Conservation (phyloP, 2,797 vertebrate species). For the Heteromormyrus szaboi region DNA sequence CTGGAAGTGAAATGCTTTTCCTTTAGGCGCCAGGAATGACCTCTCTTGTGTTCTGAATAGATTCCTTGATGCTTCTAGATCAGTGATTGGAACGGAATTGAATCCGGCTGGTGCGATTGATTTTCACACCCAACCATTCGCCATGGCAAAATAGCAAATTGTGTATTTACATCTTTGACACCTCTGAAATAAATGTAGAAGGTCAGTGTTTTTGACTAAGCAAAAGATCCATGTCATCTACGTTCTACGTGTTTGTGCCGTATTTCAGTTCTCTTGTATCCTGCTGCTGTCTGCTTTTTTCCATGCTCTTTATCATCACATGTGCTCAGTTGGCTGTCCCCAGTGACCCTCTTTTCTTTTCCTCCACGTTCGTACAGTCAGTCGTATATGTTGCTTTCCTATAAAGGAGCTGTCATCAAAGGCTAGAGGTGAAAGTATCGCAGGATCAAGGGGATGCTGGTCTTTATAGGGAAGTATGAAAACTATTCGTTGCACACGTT, state of each 20-base stretch:
- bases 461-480: slow-evolving; percentile 36
- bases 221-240: neutral
- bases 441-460: slow-evolving; percentile 17
- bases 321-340: neutral
- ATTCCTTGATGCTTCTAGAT: neutral
- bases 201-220: neutral
- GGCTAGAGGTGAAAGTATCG: neutral
- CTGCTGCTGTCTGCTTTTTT: no score
- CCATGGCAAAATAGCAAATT: neutral
- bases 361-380: neutral
- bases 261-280: neutral
- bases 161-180: neutral
- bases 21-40: neutral
- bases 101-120: neutral
- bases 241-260: neutral
- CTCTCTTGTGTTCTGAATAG: neutral
- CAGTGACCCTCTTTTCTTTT: neutral
- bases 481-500: slow-evolving; percentile 43
- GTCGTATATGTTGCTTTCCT: slow-evolving; percentile 16
- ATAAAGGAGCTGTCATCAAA: slow-evolving; percentile 39
- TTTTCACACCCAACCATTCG: neutral
- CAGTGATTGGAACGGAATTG: neutral
- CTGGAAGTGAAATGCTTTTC: neutral
- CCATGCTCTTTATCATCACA: neutral
- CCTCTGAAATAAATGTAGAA: neutral